phyloP scores from a whole-genome alignment of 1,140 invertebrate genomes.

The Cataglyphis hispanica region DNA sequence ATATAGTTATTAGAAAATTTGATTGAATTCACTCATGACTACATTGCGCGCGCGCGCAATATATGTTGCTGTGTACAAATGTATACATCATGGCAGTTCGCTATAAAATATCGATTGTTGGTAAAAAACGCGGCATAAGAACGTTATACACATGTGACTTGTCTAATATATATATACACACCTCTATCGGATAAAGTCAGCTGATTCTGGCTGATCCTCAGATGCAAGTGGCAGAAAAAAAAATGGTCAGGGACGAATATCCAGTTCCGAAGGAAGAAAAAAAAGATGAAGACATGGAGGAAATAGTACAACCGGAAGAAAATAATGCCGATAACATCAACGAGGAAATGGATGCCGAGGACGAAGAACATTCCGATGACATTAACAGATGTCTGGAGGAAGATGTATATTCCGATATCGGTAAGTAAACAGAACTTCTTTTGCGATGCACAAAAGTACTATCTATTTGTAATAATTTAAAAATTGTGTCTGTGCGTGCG shows the following conservation, averaged over 20 bases:
- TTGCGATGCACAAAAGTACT: neutral
- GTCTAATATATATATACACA: neutral
- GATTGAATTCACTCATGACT: no score
- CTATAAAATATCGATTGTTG: no score
- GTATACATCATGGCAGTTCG: no score
- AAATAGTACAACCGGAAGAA: slow-evolving; percentile 76
- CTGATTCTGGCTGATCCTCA: slow-evolving; percentile 58
- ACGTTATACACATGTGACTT: neutral
- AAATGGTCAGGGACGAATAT: slow-evolving; percentile 28
- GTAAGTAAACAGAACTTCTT: slow-evolving; percentile 5
- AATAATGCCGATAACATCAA: slow-evolving; percentile 73
- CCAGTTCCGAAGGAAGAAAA: slow-evolving; percentile 14
- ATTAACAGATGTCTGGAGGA: slow-evolving; percentile 69
- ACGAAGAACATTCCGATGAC: slow-evolving; percentile 84
- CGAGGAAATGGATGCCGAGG: slow-evolving; percentile 77
- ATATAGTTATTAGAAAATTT: no score
- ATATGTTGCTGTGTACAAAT: no score
- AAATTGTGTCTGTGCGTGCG: no score
- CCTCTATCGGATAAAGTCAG: slow-evolving; percentile 51
- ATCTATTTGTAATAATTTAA: neutral
- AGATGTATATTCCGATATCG: slow-evolving; percentile 35
- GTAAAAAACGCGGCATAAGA: neutral
- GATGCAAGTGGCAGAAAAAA: slow-evolving; percentile 9
- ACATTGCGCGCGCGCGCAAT: no score
- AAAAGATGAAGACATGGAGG: slow-evolving; percentile 67